These are phyloP conservation scores for Bambusicola thoracicus DNA, from an alignment of 2,113 vertebrate genomes.

Conservation along the genomic window DNA sequence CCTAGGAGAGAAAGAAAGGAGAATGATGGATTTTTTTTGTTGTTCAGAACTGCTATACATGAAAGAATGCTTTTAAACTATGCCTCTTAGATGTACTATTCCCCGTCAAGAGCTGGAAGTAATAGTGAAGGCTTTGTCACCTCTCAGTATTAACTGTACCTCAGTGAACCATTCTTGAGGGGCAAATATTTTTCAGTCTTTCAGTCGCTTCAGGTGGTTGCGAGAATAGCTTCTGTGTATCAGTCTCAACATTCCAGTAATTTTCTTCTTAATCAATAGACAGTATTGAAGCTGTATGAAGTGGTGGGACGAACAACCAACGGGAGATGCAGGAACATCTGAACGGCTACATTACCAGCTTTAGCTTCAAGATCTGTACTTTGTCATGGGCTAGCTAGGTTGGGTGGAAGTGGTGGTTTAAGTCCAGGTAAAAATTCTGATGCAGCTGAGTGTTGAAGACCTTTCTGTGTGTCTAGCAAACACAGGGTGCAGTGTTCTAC, in stretches of 20 bases:
- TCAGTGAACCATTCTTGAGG: not conserved
- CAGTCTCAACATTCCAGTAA: not conserved
- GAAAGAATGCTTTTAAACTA: not conserved
- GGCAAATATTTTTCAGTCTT: not conserved
- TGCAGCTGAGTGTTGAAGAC: not conserved
- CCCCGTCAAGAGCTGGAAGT: not conserved
- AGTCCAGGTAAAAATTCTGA: not conserved
- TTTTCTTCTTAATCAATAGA: not conserved
- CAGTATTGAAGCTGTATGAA: not conserved
- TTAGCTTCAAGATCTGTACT: not conserved
- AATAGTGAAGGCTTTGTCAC: not conserved
- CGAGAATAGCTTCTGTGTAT: not conserved
- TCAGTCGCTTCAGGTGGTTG: not conserved
- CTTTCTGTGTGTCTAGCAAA: not conserved
- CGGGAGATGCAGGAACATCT: not conserved
- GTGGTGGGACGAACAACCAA: not conserved
- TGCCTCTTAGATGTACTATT: not conserved
- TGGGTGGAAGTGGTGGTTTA: not conserved
- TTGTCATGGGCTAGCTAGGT: not conserved
- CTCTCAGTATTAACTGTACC: not conserved
- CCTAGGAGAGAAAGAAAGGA: not conserved
- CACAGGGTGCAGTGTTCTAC: fast-evolving
- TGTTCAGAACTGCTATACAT: fast-evolving
- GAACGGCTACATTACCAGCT: not conserved
- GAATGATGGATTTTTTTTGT: not conserved